Base-by-base conservation (phyloP, 1,140 invertebrate genomes). In the Leptinotarsa lineolata region DNA sequence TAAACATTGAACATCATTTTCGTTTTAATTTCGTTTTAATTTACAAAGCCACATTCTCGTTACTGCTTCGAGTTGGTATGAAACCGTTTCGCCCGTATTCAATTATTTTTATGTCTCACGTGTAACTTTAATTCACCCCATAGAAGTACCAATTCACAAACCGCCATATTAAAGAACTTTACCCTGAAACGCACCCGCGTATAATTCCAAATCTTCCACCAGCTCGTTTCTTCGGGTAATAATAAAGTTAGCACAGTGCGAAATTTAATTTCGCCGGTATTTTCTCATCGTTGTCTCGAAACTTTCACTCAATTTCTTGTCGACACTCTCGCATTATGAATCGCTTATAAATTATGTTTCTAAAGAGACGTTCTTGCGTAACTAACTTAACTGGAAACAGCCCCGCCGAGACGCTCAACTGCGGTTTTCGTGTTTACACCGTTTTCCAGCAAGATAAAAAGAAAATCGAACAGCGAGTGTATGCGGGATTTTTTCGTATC, bases 281-380 rank as follows among this genome's bases (percentile, higher is more conserved):
- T 70, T 74, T 74, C 72, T 68, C 72, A 61, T 58, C 68, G 58
- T 68, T 69, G 70, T 67, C 69, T 71, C 39, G 59, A 79, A 79
- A 79, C 76, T 79, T 79, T 78, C 78, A 77, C 76, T 79, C 78
- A 78, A 78, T 79, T 79, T 79, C 78, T 74, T 76, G 76, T 63
- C 78, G 74, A 75, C 76, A 77, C 76, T 74, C 74, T 74, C 68
- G 74, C 76, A 74, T 79, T 77, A 77, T 77, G 78, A 79, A 79
- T 79, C 78, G 76, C 78, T 79, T 77, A 79, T 79, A 79, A 79
- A 79, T 79, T 79, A 77, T 76, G 78, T 79, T 76, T 73, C 63
- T 74, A 79, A 77, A 73, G 76, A 77, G 71, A 76, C 70, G 71
- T 72, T 74, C 75, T 75, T 75, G 73, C 77, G 71, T 79, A 79